Base-by-base conservation (phyloP, 2,113 vertebrate genomes). In the Planiliza haematocheilus region DNA sequence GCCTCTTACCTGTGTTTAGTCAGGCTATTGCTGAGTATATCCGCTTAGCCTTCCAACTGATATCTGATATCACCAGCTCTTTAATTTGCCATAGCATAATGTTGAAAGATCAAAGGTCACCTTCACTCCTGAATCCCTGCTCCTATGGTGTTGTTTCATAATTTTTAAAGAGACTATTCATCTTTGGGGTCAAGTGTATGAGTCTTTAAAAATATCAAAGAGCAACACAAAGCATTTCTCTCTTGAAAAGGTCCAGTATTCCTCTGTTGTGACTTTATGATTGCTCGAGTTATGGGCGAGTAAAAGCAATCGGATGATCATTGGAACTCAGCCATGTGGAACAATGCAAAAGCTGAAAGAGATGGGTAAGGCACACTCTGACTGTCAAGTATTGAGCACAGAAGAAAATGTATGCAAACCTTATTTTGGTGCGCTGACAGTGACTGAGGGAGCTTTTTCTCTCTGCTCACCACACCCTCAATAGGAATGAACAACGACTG, bases 41-140 rank as follows among this genome's bases (percentile, higher is more conserved):
- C 79, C 50, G 55, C 85, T 89, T 62, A 64, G 79, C 57, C 50
- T 51, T 42, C 53, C 63, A 70, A 55, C 72, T 12, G 10, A 74
- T 30, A 86, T 88, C 78, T 77, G 82, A 89, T 89, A 89, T 66
- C 69, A 7, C 50, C 24, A 16, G 45, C n/a, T 2, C 79, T 85
- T 74, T 76, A 39, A 88, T 87, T 84, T 79, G 51, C 56, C 4
- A 7, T 60, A 53, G 63, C 48, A 30, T 53, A 58, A 60, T 55
- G 45, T 73, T 52, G 63, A 71, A 67, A 58, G 50, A 82, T 73
- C 12, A 18, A 72, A 81, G 88, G 88, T 91, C 86, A 92, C 89
- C 79, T 91, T 89, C 63, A 82, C n/a, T 49, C 48, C 37, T 17
- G 36, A 68, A 64, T 49, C 66, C 56, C 61, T 20, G 50, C 37